Evolutionary conservation across 2,113 vertebrate species (phyloP).

Genomic region (Empidonax traillii): DNA sequence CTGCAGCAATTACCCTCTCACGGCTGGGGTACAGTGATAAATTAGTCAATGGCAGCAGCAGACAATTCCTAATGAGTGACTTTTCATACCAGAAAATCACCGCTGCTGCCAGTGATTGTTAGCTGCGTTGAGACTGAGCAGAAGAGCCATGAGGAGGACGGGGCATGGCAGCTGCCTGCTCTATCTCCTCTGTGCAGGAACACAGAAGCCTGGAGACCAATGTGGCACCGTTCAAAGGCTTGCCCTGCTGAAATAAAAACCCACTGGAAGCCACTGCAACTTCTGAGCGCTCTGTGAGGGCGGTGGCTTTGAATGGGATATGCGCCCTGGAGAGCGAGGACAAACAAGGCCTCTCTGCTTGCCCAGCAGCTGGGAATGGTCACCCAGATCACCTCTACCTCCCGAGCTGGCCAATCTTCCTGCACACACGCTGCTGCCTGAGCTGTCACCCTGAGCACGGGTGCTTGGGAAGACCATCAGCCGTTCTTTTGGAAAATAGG

Average conservation of each 20-base stretch:
- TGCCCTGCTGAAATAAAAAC: neutral
- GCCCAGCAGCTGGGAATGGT: neutral
- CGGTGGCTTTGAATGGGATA: neutral
- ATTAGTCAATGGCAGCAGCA: conserved; percentile 12
- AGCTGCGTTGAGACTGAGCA: neutral
- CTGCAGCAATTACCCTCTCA: neutral
- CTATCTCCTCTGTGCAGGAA: neutral
- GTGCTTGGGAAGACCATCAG: neutral
- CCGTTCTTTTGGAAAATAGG: neutral
- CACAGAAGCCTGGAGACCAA: neutral
- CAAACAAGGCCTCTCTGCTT: neutral
- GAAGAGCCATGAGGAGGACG: neutral
- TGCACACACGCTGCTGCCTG: accelerated
- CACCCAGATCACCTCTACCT: neutral
- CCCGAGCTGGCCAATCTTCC: neutral
- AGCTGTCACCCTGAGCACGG: accelerated
- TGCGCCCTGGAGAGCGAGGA: neutral
- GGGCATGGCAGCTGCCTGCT: neutral
- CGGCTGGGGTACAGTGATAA: neutral
- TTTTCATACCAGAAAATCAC: conserved; percentile 36
- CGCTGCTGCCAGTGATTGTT: neutral
- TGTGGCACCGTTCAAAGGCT: neutral
- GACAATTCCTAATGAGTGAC: conserved; percentile 27
- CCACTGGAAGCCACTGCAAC: neutral
- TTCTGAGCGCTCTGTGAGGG: neutral